Percentiles rank a stretch among this genome's conserved stretches.
These are phyloP conservation scores for Electrophaes corylata DNA, from an alignment of 2,888 invertebrate species.

Conservation along the genomic window DNA sequence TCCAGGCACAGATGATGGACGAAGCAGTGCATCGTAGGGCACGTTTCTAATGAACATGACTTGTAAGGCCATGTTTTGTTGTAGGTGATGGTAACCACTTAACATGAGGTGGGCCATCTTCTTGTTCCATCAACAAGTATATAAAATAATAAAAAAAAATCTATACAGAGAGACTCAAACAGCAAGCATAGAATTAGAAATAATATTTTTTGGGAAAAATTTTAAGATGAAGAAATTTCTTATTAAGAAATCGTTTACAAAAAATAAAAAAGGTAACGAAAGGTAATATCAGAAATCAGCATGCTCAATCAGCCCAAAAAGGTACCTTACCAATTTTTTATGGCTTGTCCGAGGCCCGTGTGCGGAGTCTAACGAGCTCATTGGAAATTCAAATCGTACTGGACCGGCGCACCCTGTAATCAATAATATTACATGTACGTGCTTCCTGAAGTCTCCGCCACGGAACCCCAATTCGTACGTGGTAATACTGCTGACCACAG, in stretches of 20 bases:
- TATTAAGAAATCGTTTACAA: slow-evolving; percentile 47
- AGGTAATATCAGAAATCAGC: slow-evolving; percentile 57
- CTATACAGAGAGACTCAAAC: no score
- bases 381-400: slow-evolving; percentile 81
- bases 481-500: slow-evolving; percentile 42
- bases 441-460: slow-evolving; percentile 69
- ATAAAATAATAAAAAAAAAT: no score
- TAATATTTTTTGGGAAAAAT: neutral
- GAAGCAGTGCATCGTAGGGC: no score
- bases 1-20: no score
- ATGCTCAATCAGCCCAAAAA: slow-evolving; percentile 67
- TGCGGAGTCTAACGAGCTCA: slow-evolving; percentile 80
- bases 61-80: no score
- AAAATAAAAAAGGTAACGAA: slow-evolving; percentile 48
- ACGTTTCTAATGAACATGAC: no score
- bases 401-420: slow-evolving; percentile 77
- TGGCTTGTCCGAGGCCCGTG: slow-evolving; percentile 64
- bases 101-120: no score
- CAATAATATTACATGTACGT: slow-evolving; percentile 83
- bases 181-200: neutral
- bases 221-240: slow-evolving; percentile 27
- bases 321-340: slow-evolving; percentile 66
- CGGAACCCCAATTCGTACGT: slow-evolving; percentile 49
- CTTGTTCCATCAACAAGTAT: no score
- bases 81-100: no score